Conservation (phyloP, 2,113 vertebrate genomes). For the Pomatorhinus ruficollis region DNA sequence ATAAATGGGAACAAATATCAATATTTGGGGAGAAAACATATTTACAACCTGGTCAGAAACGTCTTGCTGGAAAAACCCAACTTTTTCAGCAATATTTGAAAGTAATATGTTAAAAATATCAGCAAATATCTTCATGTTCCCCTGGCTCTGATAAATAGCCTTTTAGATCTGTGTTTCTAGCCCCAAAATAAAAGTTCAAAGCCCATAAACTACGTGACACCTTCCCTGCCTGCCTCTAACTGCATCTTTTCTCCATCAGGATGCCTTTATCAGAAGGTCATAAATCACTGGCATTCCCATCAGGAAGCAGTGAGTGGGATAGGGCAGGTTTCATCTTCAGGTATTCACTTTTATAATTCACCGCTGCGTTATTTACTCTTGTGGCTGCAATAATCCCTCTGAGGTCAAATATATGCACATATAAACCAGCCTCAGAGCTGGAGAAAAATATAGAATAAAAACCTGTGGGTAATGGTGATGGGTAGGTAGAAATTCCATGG, state of each 20-base stretch:
- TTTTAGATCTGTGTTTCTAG: not conserved
- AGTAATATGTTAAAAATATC: not conserved
- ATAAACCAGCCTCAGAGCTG: not conserved
- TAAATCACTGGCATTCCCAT: slow-evolving; percentile 38
- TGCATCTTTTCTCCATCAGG: slow-evolving; percentile 18
- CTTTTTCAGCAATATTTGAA: not conserved
- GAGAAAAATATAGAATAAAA: not conserved
- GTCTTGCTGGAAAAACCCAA: not conserved
- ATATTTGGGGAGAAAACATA: not conserved
- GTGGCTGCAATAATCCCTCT: not conserved
- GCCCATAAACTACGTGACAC: not conserved
- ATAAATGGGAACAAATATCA: not conserved
- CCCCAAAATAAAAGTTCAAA: slow-evolving; percentile 20
- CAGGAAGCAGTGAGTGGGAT: not conserved
- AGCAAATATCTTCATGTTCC: not conserved
- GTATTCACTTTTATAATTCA: slow-evolving; percentile 26
- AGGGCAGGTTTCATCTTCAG: not conserved
- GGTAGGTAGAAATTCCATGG: not conserved
- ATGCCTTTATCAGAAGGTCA: slow-evolving; percentile 29
- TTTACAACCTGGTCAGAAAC: not conserved
- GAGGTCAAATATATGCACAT: slow-evolving; percentile 1
- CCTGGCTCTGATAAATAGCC: not conserved
- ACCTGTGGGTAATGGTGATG: not conserved
- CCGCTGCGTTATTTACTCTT: not conserved
- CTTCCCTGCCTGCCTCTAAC: not conserved